Evolutionary conservation across 1,140 invertebrate genomes (phyloP).

Genomic region (Saccostrea echinata): DNA sequence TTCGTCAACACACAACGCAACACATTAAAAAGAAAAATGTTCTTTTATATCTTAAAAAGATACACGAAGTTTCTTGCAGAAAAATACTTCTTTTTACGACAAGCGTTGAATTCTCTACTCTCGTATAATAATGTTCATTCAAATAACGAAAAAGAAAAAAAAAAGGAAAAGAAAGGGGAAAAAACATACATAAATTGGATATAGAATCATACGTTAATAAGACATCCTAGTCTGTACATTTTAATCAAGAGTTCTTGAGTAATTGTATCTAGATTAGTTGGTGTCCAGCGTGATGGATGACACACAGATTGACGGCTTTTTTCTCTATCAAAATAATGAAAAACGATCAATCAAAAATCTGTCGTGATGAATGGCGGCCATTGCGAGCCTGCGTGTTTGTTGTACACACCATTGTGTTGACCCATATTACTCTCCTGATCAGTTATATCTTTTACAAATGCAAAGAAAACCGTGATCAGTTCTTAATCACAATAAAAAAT

Average conservation of each 20-base stretch:
- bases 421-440: background rate
- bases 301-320: background rate
- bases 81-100: too few species aligned
- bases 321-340: constrained; percentile 35
- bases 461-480: background rate
- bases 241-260: constrained; percentile 30
- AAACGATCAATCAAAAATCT: constrained; percentile 14
- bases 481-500: constrained; percentile 17
- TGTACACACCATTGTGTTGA: background rate
- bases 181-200: background rate
- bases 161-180: too few species aligned
- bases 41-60: too few species aligned
- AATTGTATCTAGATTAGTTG: constrained; percentile 31
- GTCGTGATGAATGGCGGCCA: constrained; percentile 1
- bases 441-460: constrained; percentile 3
- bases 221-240: background rate
- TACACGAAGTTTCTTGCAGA: too few species aligned
- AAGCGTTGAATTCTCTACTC: too few species aligned
- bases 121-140: too few species aligned
- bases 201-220: background rate
- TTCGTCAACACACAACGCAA: too few species aligned
- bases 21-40: too few species aligned
- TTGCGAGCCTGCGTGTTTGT: background rate
- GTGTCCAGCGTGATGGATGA: constrained; percentile 15
- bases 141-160: too few species aligned